These are phyloP conservation scores for Paramormyrops kingsleyae DNA, from an alignment of 2,113 vertebrate genomes.

Conservation along the genomic window DNA sequence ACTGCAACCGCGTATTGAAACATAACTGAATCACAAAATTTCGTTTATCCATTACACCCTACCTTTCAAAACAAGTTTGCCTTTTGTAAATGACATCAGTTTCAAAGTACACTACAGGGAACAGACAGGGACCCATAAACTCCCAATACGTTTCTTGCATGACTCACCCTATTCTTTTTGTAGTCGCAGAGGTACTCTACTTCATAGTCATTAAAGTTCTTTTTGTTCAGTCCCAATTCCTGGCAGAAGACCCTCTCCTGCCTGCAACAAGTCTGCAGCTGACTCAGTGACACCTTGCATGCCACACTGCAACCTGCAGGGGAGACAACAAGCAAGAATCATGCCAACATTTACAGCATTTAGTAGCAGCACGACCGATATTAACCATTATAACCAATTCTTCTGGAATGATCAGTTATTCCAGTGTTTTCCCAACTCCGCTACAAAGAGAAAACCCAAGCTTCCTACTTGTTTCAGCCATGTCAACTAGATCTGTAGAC, in stretches of 20 bases:
- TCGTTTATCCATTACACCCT: too few species aligned
- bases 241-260: slow-evolving; percentile 59
- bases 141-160: not conserved
- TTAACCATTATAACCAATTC: not conserved
- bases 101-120: not conserved
- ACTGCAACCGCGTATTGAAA: too few species aligned
- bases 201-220: slow-evolving; percentile 71
- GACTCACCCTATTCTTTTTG: slow-evolving; percentile 59
- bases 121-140: not conserved
- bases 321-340: not conserved
- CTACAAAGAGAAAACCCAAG: not conserved
- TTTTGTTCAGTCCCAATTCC: slow-evolving; percentile 59
- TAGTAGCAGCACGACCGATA: not conserved
- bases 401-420: not conserved
- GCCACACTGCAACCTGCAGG: slow-evolving; percentile 61
- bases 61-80: not conserved
- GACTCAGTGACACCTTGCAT: slow-evolving; percentile 64
- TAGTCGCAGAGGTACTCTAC: slow-evolving; percentile 84
- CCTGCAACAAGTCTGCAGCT: slow-evolving; percentile 68
- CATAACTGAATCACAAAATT: too few species aligned
- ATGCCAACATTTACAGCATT: not conserved
- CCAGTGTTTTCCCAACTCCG: not conserved
- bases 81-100: not conserved
- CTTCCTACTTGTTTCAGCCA: not conserved
- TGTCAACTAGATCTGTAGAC: not conserved